Evolutionary conservation across 2,113 vertebrate species (phyloP).

Genomic region (Motacilla alba): DNA sequence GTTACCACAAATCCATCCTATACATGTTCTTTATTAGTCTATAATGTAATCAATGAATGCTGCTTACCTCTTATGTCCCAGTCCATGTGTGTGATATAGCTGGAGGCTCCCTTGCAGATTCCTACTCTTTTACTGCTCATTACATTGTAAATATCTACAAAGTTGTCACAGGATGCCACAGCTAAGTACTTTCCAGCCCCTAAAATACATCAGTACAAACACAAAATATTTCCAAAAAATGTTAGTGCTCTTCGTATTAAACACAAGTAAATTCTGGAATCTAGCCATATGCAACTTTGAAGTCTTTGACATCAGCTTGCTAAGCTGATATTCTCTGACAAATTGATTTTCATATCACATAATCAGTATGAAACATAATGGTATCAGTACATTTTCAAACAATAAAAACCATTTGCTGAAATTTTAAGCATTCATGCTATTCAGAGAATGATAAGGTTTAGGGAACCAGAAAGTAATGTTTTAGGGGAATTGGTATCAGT

Average conservation of each 20-base stretch:
- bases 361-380: background rate
- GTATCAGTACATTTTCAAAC: background rate
- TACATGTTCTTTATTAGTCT: background rate
- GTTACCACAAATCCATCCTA: background rate
- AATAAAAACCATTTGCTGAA: background rate
- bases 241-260: background rate
- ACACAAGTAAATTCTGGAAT: background rate
- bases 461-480: background rate
- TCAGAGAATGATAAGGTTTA: background rate
- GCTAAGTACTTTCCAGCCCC: conserved; percentile 94
- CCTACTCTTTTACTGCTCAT: conserved; percentile 97
- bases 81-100: conserved; percentile 93
- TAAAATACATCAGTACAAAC: conserved; percentile 59
- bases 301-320: background rate
- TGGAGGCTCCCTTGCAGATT: conserved; percentile 92
- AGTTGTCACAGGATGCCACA: conserved; percentile 93
- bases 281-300: background rate
- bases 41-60: background rate
- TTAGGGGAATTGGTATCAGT: background rate
- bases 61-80: conserved; percentile 92
- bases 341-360: background rate
- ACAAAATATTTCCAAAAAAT: background rate
- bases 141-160: conserved; percentile 96
- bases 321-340: background rate
- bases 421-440: background rate